Evolutionary conservation across 2,888 invertebrate species (phyloP), one percentile per base, ranked within the genome.

Genomic region (Malthinus flaveolus): DNA sequence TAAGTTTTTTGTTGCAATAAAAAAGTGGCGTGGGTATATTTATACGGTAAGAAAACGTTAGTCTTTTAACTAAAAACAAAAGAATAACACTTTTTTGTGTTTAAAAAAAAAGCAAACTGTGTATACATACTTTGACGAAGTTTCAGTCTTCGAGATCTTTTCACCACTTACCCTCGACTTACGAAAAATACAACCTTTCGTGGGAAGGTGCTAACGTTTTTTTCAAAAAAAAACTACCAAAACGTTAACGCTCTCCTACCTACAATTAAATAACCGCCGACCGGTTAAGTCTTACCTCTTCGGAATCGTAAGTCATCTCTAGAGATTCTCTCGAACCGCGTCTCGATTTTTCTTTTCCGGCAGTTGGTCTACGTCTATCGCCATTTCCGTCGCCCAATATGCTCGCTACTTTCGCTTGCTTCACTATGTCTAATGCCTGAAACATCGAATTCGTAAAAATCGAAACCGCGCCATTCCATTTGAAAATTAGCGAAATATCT

Each of bases 341-440:
- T 61, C 90, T 84, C 57, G 84, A 86, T 71, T 86, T 85, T 59
- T 87, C 86, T 71, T 81, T 85, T 61, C 75, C 75, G 10, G 73
- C 65, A 46, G 73, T 71, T 7, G 66, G 61, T 53, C 82, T 81
- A 61, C 83, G 80, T 58, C 82, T 73, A 66, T 78, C 79, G 57
- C 82, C 78, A 56, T 82, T 82, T 55, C 79, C 84, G 69, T 84
- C 85, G 56, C 85, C 85, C 69, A 90, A 79, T 66, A 90, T 83
- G 77, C 88, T 88, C 65, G 86, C 86, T 70, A 90, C 89, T 76
- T 95, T 93, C 56, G 93, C 89, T 83, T 94, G 93, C 82, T 94
- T 94, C 75, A 94, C 93, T 76, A 94, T 88, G 83, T 95, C 95
- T 82, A 95, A 83, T 65, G 94, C 94, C 91, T 93, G 34, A 47